Base-by-base conservation (phyloP, 2,797 vertebrate genomes). In the Chrosomus eos region DNA sequence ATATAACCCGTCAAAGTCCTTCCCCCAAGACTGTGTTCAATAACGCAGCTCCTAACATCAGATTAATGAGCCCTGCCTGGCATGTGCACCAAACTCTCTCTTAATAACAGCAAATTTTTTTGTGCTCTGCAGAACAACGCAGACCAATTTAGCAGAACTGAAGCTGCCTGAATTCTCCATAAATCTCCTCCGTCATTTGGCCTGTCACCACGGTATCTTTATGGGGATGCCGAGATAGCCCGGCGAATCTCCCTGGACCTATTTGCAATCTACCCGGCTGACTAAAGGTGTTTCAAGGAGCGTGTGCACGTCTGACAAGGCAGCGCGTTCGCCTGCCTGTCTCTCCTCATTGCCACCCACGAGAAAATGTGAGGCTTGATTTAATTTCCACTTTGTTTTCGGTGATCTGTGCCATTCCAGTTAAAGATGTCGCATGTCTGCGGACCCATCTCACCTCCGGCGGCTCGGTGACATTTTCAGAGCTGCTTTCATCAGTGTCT, bases 101-200 rank as follows among this genome's bases (percentile, higher is more conserved):
- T 64, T 89, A 90, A 92, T 93, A 94, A 93, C 85, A 33, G 76
- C 45, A 55, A 66, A 7, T 75, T 55, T 28, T 62, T 40, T 88
- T 72, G 70, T 74, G 88, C 80, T 83, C 73, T 66, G 23, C 33
- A 33, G 82, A 91, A 89, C 89, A 88, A 92, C 85, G 70, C 68
- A 71, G 87, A 84, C 62, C 88, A 90, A 91, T 91, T 91, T 89
- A 91, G 87, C 83, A 88, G 89, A 89, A 86, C 89, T 84, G 85
- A 85, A 76, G 80, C 77, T 48, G 87, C 85, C 62, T 86, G 85
- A 82, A 60, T 85, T 90, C 83, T 48, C 64, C 81, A 89, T 88
- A 88, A 91, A 90, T 89, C 87, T 88, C 79, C 13, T 53, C 82
- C 81, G 81, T 87, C 89, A 82, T 85, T 86, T 85, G 82, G 55